These are phyloP conservation scores for Mirza zaza DNA, from an alignment of 2,113 vertebrate genomes.

Conservation along the genomic window DNA sequence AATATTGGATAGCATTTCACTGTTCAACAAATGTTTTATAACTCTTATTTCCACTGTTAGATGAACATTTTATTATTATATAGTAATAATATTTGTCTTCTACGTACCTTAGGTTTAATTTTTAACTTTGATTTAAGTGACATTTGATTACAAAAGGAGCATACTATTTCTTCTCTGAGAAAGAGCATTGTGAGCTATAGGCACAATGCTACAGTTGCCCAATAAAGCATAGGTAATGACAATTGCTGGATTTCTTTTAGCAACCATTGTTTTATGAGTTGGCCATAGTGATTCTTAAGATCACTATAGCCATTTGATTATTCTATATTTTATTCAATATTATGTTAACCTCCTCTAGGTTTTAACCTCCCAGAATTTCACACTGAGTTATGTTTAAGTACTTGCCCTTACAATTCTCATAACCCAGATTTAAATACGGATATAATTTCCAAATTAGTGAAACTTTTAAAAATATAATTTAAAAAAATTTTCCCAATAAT, in stretches of 20 bases:
- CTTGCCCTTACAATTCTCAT: not conserved
- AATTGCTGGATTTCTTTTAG: not conserved
- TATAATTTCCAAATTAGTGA: not conserved
- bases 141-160: conserved; percentile 10
- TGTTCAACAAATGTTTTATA: conserved; percentile 39
- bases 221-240: not conserved
- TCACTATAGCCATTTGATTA: not conserved
- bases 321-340: not conserved
- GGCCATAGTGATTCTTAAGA: not conserved
- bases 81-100: conserved; percentile 19
- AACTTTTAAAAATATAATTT: not conserved
- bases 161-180: not conserved
- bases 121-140: conserved; percentile 35
- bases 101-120: not conserved
- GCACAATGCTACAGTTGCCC: not conserved
- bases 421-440: not conserved
- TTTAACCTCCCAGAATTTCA: not conserved
- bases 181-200: not conserved
- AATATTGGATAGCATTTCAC: conserved; percentile 14
- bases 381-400: not conserved
- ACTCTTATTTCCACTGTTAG: conserved; percentile 48
- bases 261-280: not conserved
- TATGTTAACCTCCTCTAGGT: not conserved
- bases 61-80: conserved; percentile 51
- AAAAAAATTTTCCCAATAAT: not conserved